These are phyloP conservation scores for Sarotherodon lohbergeri DNA, from an alignment of 2,113 vertebrate genomes.

Conservation along the genomic window DNA sequence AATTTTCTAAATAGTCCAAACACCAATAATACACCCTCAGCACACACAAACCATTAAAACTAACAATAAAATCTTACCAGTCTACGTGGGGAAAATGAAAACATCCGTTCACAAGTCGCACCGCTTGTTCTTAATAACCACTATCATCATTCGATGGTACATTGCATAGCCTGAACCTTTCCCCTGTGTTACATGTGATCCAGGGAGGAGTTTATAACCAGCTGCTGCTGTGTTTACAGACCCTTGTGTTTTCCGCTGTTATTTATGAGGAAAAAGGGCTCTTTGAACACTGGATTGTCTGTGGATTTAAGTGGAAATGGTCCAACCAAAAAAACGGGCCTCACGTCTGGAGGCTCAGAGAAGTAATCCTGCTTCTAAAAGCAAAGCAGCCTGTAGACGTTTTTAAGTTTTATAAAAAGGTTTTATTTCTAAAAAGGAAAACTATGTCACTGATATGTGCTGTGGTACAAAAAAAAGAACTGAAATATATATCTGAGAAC, in stretches of 20 bases:
- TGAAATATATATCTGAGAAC: neutral
- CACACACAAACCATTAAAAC: neutral
- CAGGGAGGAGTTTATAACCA: conserved; percentile 50
- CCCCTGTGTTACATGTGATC: conserved; percentile 46
- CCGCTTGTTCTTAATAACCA: neutral
- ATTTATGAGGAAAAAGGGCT: conserved; percentile 25
- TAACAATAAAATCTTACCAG: conserved; percentile 22
- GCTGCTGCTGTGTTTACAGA: conserved; percentile 23
- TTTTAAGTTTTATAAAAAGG: neutral
- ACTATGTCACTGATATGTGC: neutral
- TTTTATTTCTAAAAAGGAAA: neutral
- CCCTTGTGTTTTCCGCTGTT: conserved; percentile 36
- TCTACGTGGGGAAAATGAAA: neutral
- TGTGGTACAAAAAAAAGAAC: neutral
- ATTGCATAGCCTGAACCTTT: conserved; percentile 1
- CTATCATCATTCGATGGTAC: neutral
- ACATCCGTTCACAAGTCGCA: conserved; percentile 30
- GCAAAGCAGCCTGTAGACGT: neutral
- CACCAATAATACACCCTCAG: neutral
- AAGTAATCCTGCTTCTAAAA: conserved; percentile 26
- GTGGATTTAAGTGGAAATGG: conserved; percentile 27
- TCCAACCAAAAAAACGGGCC: neutral
- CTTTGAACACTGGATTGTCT: conserved; percentile 28
- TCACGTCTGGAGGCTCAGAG: conserved; percentile 3
- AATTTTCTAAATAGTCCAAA: neutral